Conservation (phyloP, 2,113 vertebrate genomes). For the Epinephelus fuscoguttatus region DNA sequence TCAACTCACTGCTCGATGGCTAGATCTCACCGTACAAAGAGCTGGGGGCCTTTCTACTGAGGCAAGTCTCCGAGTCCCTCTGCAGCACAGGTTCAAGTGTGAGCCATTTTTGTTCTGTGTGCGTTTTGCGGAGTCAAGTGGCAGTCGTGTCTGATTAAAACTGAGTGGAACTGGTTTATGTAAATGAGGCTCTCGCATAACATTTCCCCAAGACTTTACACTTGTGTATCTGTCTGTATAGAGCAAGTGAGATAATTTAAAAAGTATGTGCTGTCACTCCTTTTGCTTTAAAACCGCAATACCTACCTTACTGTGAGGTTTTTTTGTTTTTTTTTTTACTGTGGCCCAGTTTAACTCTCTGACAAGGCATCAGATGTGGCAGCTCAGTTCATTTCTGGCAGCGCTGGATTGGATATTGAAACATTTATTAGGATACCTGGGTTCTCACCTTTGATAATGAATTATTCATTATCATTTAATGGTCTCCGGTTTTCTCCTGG, state of each 20-base stretch:
- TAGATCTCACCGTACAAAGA: constrained; percentile 72
- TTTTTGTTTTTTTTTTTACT: background rate
- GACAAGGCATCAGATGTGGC: constrained; percentile 23
- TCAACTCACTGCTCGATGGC: constrained; percentile 77
- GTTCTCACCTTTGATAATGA: constrained; percentile 72
- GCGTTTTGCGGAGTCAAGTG: constrained; percentile 58
- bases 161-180: constrained; percentile 59
- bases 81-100: constrained; percentile 35
- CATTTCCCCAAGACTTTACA: constrained; percentile 19
- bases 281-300: constrained; percentile 21
- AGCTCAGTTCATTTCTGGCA: constrained; percentile 49
- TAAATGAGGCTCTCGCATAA: constrained; percentile 40
- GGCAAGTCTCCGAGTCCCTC: constrained; percentile 60
- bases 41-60: constrained; percentile 82
- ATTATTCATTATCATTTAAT: constrained; percentile 77
- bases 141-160: constrained; percentile 70
- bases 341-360: constrained; percentile 11
- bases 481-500: constrained; percentile 50
- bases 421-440: constrained; percentile 78
- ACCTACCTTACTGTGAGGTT: constrained; percentile 4
- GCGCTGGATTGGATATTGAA: constrained; percentile 66
- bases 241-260: constrained; percentile 23
- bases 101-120: constrained; percentile 33
- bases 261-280: background rate
- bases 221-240: constrained; percentile 13